Evolutionary conservation across 2,797 vertebrate genomes (phyloP), one percentile per base, ranked within the genome.

Genomic region (Labroides dimidiatus): DNA sequence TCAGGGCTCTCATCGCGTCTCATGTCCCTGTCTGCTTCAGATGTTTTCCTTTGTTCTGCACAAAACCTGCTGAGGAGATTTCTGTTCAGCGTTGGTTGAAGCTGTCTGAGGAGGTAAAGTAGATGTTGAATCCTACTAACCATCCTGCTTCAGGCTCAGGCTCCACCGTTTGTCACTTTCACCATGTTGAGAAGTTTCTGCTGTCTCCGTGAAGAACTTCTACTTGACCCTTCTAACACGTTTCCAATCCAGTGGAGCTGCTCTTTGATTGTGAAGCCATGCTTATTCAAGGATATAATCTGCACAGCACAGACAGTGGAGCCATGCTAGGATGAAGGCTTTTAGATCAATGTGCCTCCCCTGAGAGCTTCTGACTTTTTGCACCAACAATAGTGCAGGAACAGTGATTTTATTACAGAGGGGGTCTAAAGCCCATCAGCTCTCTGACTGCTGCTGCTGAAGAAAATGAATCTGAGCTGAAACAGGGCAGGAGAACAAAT

Each of bases 271-370:
- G 87, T 84, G 89, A 89, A 90, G 86, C 81, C 90, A 87, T 95
- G 91, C 71, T 94, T 93, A 92, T 94, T 94, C 91, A 92, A 92
- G 94, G 90, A 93, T 91, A 91, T 95, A 93, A 95, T 94, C 69
- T 75, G 83, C 87, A 84, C 80, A 83, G 89, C 84, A 82, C 89
- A 91, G 85, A 91, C 80, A 76, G 83, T 84, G 75, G 79, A 79
- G 72, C 82, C 78, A 74, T 79, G 86, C 84, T 67, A 87, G 83
- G 91, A 87, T 90, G 91, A 88, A 87, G 86, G 88, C 94, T 96
- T 95, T 96, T 95, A 96, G 94, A 95, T 96, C 95, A 95, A 76
- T 96, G 93, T 86, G 93, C 61, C 49, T 93, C 95, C 86, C 91
- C 19, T 0, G 89, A 93, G 94, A 87, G 58, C 58, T 49, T 50